Conservation (phyloP, 2,797 vertebrate genomes). For the Toxotes lorentzi region DNA sequence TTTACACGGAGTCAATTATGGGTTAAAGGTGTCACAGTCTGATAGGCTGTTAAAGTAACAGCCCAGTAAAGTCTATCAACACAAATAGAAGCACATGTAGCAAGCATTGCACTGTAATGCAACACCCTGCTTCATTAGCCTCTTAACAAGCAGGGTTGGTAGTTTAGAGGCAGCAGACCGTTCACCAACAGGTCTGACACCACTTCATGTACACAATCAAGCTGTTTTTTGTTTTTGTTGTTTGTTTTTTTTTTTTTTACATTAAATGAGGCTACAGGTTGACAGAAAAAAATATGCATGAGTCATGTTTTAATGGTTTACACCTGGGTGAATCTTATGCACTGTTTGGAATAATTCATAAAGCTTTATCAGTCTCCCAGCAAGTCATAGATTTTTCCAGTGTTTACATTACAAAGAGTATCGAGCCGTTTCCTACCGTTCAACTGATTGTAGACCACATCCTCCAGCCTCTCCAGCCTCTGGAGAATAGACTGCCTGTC, state of each 20-base stretch:
- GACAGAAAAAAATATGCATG: constrained; percentile 38
- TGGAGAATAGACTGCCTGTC: constrained; percentile 96
- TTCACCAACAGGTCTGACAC: constrained; percentile 5
- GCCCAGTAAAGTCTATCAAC: constrained; percentile 57
- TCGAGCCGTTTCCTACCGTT: constrained; percentile 86
- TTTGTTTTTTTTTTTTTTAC: neutral
- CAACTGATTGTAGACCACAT: constrained; percentile 97
- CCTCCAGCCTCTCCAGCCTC: constrained; percentile 95
- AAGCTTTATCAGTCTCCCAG: neutral
- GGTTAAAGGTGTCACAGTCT: constrained; percentile 19
- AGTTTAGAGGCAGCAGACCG: constrained; percentile 20
- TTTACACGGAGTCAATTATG: constrained; percentile 62
- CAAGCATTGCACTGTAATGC: constrained; percentile 43
- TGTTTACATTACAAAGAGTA: neutral
- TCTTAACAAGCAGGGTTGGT: constrained; percentile 23
- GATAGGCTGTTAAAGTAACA: constrained; percentile 57
- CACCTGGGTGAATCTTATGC: constrained; percentile 3
- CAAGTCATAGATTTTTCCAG: neutral
- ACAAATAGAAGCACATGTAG: constrained; percentile 25
- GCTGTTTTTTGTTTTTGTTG: no score
- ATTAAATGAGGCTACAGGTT: constrained; percentile 12
- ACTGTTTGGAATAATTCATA: neutral
- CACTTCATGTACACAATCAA: neutral
- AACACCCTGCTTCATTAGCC: constrained; percentile 53
- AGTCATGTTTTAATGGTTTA: constrained; percentile 40